These are phyloP conservation scores for Ephydatia muelleri DNA, from an alignment of 37 sponge, comb jelly and placozoan species.

Conservation along the genomic window DNA sequence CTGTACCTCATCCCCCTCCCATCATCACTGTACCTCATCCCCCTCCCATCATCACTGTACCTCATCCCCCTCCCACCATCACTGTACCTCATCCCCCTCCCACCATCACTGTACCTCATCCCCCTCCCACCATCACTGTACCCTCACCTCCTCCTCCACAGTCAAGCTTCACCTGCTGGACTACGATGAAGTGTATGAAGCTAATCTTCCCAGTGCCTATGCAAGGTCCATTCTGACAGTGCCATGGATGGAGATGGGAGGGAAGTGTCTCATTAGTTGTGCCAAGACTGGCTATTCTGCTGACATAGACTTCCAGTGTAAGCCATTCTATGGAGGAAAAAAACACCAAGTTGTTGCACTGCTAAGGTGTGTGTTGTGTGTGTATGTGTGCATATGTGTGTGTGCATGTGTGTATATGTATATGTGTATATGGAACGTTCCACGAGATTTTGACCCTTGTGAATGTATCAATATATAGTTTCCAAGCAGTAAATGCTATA, in stretches of 20 bases:
- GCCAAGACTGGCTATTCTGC: conserved; percentile 87
- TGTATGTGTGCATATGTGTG: background rate
- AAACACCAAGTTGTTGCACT: conserved; percentile 85
- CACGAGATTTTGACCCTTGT: no score
- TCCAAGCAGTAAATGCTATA: no score
- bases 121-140: background rate
- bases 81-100: background rate
- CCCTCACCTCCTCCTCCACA: background rate
- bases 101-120: background rate
- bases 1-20: no score
- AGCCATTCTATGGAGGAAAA: conserved; percentile 96
- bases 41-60: no score
- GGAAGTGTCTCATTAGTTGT: conserved; percentile 82
- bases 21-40: no score
- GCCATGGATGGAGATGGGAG: conserved; percentile 98
- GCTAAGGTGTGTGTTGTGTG: conserved; percentile 51
- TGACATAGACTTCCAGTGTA: conserved; percentile 93
- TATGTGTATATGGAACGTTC: no score
- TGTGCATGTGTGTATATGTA: conserved; percentile 9
- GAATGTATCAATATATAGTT: no score
- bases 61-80: conserved; percentile 2
- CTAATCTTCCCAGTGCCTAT: conserved; percentile 92
- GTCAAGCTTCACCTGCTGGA: conserved; percentile 81
- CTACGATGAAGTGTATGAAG: conserved; percentile 86
- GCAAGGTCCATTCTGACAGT: conserved; percentile 90